phyloP scores from a whole-genome alignment of 2,797 vertebrate genomes.

The Chiloscyllium punctatum region DNA sequence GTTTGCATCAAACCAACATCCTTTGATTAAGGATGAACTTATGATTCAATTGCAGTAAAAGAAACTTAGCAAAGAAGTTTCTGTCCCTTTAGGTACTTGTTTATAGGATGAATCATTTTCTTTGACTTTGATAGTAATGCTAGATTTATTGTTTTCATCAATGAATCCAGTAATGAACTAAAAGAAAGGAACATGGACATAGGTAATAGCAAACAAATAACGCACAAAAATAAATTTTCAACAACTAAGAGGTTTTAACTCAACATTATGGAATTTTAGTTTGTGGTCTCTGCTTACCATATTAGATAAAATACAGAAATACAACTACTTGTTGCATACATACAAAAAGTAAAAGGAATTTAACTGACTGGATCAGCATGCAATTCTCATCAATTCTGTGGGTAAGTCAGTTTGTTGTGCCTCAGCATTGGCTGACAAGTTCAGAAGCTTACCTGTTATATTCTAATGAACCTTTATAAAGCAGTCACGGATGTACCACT shows the following conservation, averaged over 20 bases:
- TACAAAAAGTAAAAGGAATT: conserved; percentile 41
- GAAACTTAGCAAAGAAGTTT: background rate
- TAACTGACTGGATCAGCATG: background rate
- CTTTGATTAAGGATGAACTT: background rate
- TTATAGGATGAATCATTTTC: background rate
- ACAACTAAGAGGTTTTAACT: background rate
- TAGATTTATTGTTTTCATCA: background rate
- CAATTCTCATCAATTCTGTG: background rate
- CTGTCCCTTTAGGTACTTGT: background rate
- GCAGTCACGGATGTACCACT: background rate
- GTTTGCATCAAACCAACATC: background rate
- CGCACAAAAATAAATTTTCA: background rate
- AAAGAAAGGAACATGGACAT: background rate
- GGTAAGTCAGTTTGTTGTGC: background rate
- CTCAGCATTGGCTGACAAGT: background rate
- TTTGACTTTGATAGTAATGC: background rate
- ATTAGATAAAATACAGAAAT: conserved; percentile 39
- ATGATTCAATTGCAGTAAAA: background rate
- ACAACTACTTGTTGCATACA: conserved; percentile 47
- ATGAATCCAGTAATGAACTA: too few species aligned
- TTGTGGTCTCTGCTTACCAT: background rate
- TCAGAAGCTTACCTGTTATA: background rate
- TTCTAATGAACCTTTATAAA: background rate
- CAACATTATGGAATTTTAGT: background rate
- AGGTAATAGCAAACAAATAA: background rate